Base-by-base conservation (phyloP, 2,888 invertebrate genomes). In the Trachelus troglodyta region DNA sequence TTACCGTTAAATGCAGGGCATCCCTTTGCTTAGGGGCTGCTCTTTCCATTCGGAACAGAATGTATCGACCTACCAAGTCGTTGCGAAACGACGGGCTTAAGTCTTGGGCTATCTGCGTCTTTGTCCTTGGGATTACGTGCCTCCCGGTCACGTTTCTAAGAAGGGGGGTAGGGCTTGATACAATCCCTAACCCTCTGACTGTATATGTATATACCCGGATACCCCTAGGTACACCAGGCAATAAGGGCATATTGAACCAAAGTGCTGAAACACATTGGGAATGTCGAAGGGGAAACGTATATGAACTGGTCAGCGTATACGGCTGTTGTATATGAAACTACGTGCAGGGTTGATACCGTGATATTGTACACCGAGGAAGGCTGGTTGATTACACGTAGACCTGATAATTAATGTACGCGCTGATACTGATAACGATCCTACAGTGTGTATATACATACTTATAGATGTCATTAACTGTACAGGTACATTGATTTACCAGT, bases 1-100 rank as follows among this genome's bases (percentile, higher is more conserved):
- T 69, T 34, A 77, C 77, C 77, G 77, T 77, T 77, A 77, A 77
- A 77, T 77, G 77, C 77, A 77, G 69, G 77, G 77, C 69, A 73
- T 75, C 69, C 40, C 77, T 77, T 75, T 33, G 12, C 31, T 31
- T 11, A 15, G 74, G 77, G 77, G 37, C 74, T 33, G 77, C 77
- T 77, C 77, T 73, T 69, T 74, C 77, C 74, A 34, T 34, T 74
- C 73, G 56, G 56, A 56, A 56, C 56, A 56, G 56, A 56, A 56
- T 23, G 56, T 56, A 56, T 23, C 56, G 56, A 56, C 56, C 56
- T 56, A 56, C 56, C 56, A 23, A 56, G 23, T 23, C 56, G 56
- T 56, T 56, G 56, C 9, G 56, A 56, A 56, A 56, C 56, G 56
- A 56, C 56, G 56, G 56, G 56, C 56, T 56, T 56, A 56, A 23